These are phyloP conservation scores for Crepidodera aurea DNA, from an alignment of 2,888 invertebrate genomes.

Conservation along the genomic window DNA sequence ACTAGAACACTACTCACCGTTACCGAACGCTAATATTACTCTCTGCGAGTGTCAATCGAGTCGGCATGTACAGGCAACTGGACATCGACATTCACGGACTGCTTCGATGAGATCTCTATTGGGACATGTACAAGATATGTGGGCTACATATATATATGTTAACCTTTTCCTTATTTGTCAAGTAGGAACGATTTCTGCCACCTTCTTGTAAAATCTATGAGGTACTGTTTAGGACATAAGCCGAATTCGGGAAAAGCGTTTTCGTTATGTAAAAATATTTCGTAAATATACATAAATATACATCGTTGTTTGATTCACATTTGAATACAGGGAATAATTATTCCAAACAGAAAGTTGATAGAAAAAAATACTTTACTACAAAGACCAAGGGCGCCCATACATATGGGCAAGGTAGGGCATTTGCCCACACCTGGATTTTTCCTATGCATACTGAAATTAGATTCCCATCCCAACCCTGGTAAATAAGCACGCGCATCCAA, in stretches of 20 bases:
- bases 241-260: not conserved
- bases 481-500: no score
- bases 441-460: no score
- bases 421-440: no score
- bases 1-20: conserved; percentile 1
- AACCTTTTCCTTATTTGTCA: conserved; percentile 47
- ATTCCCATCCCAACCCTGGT: no score
- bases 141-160: conserved; percentile 46
- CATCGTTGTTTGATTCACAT: no score
- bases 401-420: no score
- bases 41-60: conserved; percentile 27
- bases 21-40: conserved; percentile 24
- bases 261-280: not conserved
- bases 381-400: no score
- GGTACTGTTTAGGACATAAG: conserved; percentile 9
- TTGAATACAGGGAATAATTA: not conserved
- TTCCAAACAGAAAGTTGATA: not conserved
- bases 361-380: no score
- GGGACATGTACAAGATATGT: conserved; percentile 44
- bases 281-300: no score
- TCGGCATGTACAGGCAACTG: conserved; percentile 45
- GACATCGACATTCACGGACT: conserved; percentile 44
- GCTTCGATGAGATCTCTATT: conserved; percentile 44
- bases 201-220: conserved; percentile 18
- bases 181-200: conserved; percentile 20